These are phyloP conservation scores for Salarias fasciatus DNA, from an alignment of 2,797 vertebrate species.

Conservation along the genomic window DNA sequence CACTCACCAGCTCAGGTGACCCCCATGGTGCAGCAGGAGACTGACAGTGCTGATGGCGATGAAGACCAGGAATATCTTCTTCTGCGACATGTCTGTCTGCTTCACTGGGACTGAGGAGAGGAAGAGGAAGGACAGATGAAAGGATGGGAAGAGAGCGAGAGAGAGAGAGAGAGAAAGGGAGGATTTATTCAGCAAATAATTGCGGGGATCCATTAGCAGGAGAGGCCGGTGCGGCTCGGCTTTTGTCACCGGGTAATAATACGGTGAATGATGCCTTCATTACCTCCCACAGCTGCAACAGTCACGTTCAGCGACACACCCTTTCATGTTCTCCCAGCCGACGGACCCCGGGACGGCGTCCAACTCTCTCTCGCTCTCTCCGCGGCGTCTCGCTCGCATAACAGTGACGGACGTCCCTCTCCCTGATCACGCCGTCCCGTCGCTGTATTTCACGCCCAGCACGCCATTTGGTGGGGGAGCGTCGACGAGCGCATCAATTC, in stretches of 20 bases:
- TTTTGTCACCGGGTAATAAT: slow-evolving; percentile 47
- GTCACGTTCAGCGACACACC: too few species aligned
- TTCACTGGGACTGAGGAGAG: slow-evolving; percentile 53
- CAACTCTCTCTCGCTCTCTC: slow-evolving; percentile 43
- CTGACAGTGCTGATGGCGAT: slow-evolving; percentile 84
- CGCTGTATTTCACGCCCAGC: slow-evolving; percentile 15
- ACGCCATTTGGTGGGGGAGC: slow-evolving; percentile 3
- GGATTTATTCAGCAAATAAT: slow-evolving; percentile 52
- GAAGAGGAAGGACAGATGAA: neutral
- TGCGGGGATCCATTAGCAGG: slow-evolving; percentile 34
- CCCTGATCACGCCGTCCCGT: slow-evolving; percentile 50
- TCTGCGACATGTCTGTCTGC: slow-evolving; percentile 80
- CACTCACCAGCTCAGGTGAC: slow-evolving; percentile 86
- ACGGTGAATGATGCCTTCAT: slow-evolving; percentile 46
- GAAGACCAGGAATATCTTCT: slow-evolving; percentile 85
- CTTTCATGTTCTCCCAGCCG: slow-evolving; percentile 22
- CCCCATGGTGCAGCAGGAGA: slow-evolving; percentile 85
- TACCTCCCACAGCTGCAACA: slow-evolving; percentile 29
- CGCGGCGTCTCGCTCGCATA: slow-evolving; percentile 54
- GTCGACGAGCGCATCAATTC: slow-evolving; percentile 9
- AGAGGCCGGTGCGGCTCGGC: slow-evolving; percentile 21
- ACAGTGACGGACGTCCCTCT: slow-evolving; percentile 53
- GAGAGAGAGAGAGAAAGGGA: slow-evolving; percentile 5
- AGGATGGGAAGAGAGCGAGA: slow-evolving; percentile 7
- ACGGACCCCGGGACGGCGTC: slow-evolving; percentile 55